Evolutionary conservation across 2,113 vertebrate genomes (phyloP).

Genomic region (Mus spicilegus): DNA sequence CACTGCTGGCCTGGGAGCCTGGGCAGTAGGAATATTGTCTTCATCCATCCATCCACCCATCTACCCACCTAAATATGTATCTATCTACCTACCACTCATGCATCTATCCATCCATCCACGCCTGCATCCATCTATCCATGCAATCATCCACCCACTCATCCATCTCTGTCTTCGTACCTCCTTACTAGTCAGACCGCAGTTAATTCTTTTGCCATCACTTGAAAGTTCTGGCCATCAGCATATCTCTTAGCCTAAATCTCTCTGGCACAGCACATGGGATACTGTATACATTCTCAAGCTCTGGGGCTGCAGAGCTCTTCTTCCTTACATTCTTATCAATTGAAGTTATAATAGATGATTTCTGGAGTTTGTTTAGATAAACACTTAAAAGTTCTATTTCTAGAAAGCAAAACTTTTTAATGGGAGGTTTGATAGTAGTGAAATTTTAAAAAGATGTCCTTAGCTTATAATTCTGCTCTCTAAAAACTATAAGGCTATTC

Average conservation of each 20-base stretch:
- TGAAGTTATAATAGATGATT: background rate
- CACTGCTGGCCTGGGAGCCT: background rate
- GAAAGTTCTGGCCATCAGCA: background rate
- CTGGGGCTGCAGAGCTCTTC: background rate
- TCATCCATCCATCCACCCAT: background rate
- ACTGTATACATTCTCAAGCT: background rate
- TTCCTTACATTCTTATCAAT: background rate
- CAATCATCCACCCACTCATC: background rate
- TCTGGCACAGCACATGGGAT: accelerated
- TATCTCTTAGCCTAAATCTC: background rate
- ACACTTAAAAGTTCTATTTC: background rate
- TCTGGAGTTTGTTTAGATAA: background rate
- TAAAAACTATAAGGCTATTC: background rate
- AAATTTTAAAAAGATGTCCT: background rate
- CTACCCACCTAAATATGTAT: background rate
- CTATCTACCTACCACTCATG: background rate
- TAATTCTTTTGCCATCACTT: background rate
- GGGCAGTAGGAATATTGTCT: background rate
- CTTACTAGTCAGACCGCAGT: background rate
- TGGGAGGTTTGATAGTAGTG: background rate
- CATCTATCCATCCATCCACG: background rate
- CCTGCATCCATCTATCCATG: background rate
- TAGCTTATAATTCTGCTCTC: background rate
- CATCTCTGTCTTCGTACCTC: background rate
- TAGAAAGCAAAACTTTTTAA: background rate